Conservation (phyloP, 2,797 vertebrate genomes). For the Chromobotia macracanthus region DNA sequence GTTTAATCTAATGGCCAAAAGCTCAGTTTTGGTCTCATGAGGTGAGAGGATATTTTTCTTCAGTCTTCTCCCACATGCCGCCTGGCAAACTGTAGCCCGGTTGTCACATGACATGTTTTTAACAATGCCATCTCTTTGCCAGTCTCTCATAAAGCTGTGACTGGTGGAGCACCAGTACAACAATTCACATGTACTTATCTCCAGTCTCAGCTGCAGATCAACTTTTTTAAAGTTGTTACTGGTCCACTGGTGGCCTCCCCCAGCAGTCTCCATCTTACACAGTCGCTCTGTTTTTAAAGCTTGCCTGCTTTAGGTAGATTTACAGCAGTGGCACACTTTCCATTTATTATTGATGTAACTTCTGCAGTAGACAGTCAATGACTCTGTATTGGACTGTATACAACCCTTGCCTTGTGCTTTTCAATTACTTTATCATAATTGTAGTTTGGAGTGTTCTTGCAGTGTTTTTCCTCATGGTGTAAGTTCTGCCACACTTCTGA, state of each 20-base stretch:
- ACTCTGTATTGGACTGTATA: no score
- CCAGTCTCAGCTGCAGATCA: background rate
- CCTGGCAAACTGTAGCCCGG: background rate
- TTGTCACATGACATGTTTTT: constrained; percentile 24
- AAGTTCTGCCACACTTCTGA: background rate
- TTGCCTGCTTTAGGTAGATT: background rate
- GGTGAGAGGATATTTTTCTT: background rate
- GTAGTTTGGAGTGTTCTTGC: background rate
- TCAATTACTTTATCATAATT: background rate
- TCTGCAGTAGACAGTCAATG: no score
- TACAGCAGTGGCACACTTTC: background rate
- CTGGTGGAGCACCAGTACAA: background rate
- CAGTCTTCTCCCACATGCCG: constrained; percentile 19
- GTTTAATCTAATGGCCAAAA: background rate
- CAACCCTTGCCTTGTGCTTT: background rate
- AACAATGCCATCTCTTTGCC: constrained; percentile 2
- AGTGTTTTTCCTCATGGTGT: background rate
- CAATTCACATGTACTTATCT: background rate
- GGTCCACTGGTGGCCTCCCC: background rate
- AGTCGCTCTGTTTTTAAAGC: background rate
- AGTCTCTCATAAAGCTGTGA: background rate
- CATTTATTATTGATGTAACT: no score
- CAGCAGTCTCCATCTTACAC: background rate
- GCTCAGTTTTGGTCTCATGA: background rate
- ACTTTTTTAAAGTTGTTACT: background rate